Conservation (phyloP, 2,113 vertebrate genomes). For the Sinocyclocheilus maitianheensis region DNA sequence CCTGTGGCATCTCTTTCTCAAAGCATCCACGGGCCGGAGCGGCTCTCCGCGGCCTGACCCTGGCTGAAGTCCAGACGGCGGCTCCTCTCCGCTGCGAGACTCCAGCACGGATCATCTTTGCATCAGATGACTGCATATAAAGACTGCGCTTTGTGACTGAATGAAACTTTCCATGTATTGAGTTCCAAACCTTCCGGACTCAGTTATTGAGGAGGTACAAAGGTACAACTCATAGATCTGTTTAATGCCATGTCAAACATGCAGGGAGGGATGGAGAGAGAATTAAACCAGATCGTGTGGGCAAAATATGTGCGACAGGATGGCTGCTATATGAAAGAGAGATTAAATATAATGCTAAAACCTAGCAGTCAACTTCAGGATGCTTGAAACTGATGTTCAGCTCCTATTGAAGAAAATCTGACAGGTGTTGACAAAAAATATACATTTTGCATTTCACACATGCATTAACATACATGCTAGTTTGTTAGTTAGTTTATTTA, state of each 20-base stretch:
- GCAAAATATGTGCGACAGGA: background rate
- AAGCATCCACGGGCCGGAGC: background rate
- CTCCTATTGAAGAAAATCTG: background rate
- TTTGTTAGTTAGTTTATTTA: too few species aligned
- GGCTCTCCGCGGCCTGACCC: conserved; percentile 35
- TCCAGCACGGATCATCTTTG: background rate
- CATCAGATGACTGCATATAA: conserved; percentile 25
- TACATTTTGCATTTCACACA: background rate
- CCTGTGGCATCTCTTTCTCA: conserved; percentile 35
- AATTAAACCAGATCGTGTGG: background rate
- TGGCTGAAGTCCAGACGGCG: conserved; percentile 37
- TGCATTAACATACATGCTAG: background rate
- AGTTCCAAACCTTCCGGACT: conserved; percentile 24
- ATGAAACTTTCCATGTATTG: background rate
- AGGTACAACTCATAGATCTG: conserved; percentile 25
- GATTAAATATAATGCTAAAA: background rate
- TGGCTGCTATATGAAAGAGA: background rate
- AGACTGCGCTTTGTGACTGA: conserved; percentile 35
- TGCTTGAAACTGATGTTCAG: background rate
- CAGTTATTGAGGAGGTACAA: background rate
- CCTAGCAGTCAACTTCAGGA: background rate
- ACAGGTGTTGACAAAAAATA: background rate
- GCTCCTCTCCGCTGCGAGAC: background rate
- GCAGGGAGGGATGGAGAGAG: background rate
- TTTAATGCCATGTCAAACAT: conserved; percentile 36